Evolutionary conservation across 2,888 invertebrate genomes (phyloP), one percentile per base, ranked within the genome.

Genomic region (Torymus auratus): DNA sequence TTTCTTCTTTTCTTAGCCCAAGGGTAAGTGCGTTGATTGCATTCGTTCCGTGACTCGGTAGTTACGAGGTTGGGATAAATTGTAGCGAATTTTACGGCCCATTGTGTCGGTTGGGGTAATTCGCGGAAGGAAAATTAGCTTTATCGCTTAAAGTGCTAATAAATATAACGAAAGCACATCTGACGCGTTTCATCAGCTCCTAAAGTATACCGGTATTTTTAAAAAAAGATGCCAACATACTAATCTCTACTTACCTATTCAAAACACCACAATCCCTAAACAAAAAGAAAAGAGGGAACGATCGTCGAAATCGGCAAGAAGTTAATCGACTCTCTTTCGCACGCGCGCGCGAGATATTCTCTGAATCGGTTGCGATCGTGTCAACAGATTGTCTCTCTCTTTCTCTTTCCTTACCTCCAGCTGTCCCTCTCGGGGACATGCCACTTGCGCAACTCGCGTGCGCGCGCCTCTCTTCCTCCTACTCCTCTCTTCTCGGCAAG

Each of bases 361-460:
- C 20, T 73, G 77, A 73, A 73, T 84, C 82, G 81, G 80, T 28
- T 5, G 28, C 84, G 86, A 88, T 87, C 86, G 86, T 87, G 87
- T 86, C 87, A 85, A 85, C 84, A 86, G 86, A 87, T 86, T 86
- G 84, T 82, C 83, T 41, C 5, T 28, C 28, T 28, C 28, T 28
- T 3, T 23, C 28, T 28, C 28, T 28, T 28, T 28, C 28, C 28
- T 28, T 28, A 28, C 28, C 28, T 28, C 28, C 28, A 23, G 10
- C 50, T 13, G 15, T 7, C 61, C 14, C 13, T 52, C 61, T 61
- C 58, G 10, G 20, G 11, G 69, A 75, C 75, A 61, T 64, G 65
- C 28, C 71, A 67, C 71, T 65, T 73, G 73, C 68, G 68, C 68
- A 50, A 61, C 56, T 55, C 20, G 20, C 20, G 20, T 20, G 20